phyloP scores from a whole-genome alignment of 2,113 vertebrate species.

The Circaetus cinerascens region DNA sequence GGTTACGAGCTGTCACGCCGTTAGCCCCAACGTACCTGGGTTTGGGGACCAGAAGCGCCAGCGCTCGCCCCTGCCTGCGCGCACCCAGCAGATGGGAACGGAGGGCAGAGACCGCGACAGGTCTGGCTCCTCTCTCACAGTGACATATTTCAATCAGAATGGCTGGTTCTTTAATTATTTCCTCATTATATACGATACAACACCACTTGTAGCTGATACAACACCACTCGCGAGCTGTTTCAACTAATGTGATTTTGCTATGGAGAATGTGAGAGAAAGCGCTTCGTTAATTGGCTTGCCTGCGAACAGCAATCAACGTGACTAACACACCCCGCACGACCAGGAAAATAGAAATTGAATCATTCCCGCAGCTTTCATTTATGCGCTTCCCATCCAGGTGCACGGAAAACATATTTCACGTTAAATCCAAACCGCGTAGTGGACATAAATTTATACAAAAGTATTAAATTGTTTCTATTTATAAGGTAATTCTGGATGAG shows the following conservation, averaged over 20 bases:
- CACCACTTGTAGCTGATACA: neutral
- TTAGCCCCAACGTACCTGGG: accelerated
- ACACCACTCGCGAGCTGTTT: neutral
- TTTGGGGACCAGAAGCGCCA: neutral
- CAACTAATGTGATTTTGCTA: neutral
- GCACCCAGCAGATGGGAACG: neutral
- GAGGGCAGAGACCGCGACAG: neutral
- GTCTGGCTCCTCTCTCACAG: neutral
- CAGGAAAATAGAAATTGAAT: neutral
- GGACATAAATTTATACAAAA: neutral
- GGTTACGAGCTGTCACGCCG: accelerated
- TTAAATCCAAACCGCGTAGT: neutral
- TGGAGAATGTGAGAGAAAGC: neutral
- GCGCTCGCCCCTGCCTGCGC: neutral
- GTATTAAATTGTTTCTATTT: constrained; percentile 16
- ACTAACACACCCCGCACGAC: neutral
- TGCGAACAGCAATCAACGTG: neutral
- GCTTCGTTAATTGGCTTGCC: neutral
- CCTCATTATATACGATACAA: neutral
- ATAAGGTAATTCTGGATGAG: neutral
- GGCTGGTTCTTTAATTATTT: neutral
- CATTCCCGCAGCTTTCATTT: neutral
- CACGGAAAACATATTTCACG: neutral
- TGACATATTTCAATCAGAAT: neutral
- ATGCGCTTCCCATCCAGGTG: neutral